Evolutionary conservation across 2,888 invertebrate genomes (phyloP), one percentile per base, ranked within the genome.

Genomic region (Ophion obscuratus): DNA sequence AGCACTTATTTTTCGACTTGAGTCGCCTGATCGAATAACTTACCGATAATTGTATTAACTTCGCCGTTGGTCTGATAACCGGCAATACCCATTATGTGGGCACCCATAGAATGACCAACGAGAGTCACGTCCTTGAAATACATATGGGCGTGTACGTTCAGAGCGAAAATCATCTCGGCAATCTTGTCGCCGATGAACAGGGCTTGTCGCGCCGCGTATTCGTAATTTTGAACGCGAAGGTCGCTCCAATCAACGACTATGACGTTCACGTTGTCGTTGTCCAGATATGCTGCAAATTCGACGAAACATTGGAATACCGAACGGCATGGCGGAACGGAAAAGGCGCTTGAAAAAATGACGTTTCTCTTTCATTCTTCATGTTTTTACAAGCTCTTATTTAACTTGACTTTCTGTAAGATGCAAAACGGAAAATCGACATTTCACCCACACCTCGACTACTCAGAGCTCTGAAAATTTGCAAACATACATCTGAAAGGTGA

Each of bases 221-320:
- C 1, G 4, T 85, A 75, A 11, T 11, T 17, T 20, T 0, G 2
- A 1, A 36, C 6, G 9, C 59, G 31, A 11, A 62, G 2, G 7
- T n/a, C 24, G 5, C 71, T 59, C 86, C 86, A 87, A 59, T 87
- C 82, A 31, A 82, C 75, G n/a, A 79, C 9, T 11, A 87, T 76
- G 1, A 87, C 68, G 75, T 87, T 87, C 36, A 57, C 76, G 31
- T 76, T 57, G 24, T 71, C 24, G 7, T 36, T 20, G 6, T 5
- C 17, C 14, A 84, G 17, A 67, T 85, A 87, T 10, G 85, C 87
- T 87, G 31, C 27, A 24, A 40, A 53, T 64, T 67, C 17, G 17
- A 3, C 2, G 20, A 47, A 17, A 11, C 0, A 24, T 17, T 20
- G 6, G 61, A 40, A 11, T 6, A 40, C 9, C 40, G 40, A 40